A percentile compares a stretch with the other conserved stretches of the same genome.
Conservation (phyloP, 2,888 invertebrate species). For the Amiota mariae region DNA sequence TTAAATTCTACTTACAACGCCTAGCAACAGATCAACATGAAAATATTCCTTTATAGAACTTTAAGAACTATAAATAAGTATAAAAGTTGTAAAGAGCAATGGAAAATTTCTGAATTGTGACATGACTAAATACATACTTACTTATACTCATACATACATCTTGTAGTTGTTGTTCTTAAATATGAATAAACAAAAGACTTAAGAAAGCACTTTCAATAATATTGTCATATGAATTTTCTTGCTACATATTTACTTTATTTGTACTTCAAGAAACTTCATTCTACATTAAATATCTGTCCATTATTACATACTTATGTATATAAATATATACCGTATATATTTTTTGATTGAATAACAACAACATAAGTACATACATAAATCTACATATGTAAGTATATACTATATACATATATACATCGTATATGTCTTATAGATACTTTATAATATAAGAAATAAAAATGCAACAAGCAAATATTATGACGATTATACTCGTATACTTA, state of each 20-base stretch:
- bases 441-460: constrained; percentile 12
- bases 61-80: too few species aligned
- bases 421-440: too few species aligned
- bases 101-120: not conserved
- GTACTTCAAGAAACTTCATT: not conserved
- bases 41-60: too few species aligned
- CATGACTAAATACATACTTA: too few species aligned
- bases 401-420: too few species aligned
- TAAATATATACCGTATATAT: too few species aligned
- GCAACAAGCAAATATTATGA: constrained; percentile 47
- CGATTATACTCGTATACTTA: constrained; percentile 43
- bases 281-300: constrained; percentile 5
- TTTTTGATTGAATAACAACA: constrained; percentile 1
- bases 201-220: constrained; percentile 4
- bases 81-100: not conserved
- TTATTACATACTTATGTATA: not conserved
- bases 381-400: too few species aligned
- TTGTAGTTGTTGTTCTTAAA: too few species aligned
- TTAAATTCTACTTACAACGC: too few species aligned
- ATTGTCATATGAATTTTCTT: not conserved
- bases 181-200: constrained; percentile 3
- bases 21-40: too few species aligned
- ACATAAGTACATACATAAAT: not conserved
- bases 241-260: not conserved
- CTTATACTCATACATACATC: too few species aligned